Evolutionary conservation across 2,797 vertebrate species (phyloP).

Genomic region (Parambassis ranga): DNA sequence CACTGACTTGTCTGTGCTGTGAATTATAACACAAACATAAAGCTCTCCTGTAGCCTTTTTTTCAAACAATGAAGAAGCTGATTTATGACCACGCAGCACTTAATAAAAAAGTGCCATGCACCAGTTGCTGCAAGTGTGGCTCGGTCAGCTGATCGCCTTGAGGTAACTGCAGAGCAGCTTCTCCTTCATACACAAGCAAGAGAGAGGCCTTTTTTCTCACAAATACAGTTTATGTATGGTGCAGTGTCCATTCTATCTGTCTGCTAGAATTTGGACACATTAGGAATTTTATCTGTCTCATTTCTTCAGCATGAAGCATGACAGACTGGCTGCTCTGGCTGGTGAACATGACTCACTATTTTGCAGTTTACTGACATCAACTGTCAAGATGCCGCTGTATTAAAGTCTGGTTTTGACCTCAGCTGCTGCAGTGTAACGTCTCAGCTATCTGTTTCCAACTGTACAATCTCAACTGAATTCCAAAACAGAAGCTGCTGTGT

Average conservation of each 20-base stretch:
- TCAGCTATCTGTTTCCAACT: too few species aligned
- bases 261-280: not conserved
- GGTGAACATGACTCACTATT: slow-evolving; percentile 14
- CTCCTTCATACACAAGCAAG: slow-evolving; percentile 5
- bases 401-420: not conserved
- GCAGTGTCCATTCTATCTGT: too few species aligned
- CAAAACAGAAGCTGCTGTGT: too few species aligned
- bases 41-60: not conserved
- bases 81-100: not conserved
- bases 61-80: not conserved
- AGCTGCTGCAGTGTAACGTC: not conserved
- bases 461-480: too few species aligned
- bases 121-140: too few species aligned
- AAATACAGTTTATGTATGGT: slow-evolving; percentile 46
- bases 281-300: too few species aligned
- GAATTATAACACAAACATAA: not conserved
- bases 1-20: not conserved
- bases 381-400: not conserved
- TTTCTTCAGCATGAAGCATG: not conserved
- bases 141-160: slow-evolving; percentile 6
- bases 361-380: slow-evolving; percentile 5
- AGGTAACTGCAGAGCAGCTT: slow-evolving; percentile 3
- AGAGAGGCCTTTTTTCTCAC: slow-evolving; percentile 51
- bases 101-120: not conserved
- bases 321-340: not conserved